Evolutionary conservation across 2,797 vertebrate species (phyloP).

Genomic region (Chanos chanos): DNA sequence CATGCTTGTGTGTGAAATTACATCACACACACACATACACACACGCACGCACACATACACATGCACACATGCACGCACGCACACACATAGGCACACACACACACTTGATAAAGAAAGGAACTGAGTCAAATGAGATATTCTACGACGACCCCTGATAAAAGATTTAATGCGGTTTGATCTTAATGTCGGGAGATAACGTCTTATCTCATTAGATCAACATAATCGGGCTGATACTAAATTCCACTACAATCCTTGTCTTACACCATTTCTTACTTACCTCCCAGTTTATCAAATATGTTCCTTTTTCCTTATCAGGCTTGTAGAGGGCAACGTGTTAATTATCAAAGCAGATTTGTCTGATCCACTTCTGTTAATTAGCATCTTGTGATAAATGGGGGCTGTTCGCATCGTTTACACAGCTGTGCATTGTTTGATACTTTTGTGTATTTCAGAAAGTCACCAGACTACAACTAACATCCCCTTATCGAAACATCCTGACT

Average conservation of each 20-base stretch:
- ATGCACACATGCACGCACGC: not conserved
- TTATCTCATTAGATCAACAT: constrained; percentile 30
- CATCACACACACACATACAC: not conserved
- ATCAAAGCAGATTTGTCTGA: constrained; percentile 21
- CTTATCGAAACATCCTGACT: too few relatives aligned
- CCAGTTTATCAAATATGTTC: constrained; percentile 15
- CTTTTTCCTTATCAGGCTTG: constrained; percentile 19
- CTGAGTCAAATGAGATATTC: not conserved
- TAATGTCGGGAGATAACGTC: constrained; percentile 20
- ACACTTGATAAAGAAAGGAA: not conserved
- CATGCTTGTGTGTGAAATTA: too few relatives aligned
- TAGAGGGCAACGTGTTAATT: constrained; percentile 23
- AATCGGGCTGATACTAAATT: constrained; percentile 19
- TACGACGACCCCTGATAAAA: not conserved
- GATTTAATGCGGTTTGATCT: constrained; percentile 17
- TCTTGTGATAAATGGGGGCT: constrained; percentile 8
- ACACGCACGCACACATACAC: not conserved
- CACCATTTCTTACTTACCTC: constrained; percentile 8
- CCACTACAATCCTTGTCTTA: constrained; percentile 10
- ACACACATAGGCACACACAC: not conserved
- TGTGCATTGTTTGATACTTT: too few relatives aligned
- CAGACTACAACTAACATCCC: too few relatives aligned
- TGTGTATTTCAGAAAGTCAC: too few relatives aligned
- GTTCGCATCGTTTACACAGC: too few relatives aligned
- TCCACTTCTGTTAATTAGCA: constrained; percentile 20